Conservation (phyloP, 2,797 vertebrate species). For the Pseudotriccus pelzelni region DNA sequence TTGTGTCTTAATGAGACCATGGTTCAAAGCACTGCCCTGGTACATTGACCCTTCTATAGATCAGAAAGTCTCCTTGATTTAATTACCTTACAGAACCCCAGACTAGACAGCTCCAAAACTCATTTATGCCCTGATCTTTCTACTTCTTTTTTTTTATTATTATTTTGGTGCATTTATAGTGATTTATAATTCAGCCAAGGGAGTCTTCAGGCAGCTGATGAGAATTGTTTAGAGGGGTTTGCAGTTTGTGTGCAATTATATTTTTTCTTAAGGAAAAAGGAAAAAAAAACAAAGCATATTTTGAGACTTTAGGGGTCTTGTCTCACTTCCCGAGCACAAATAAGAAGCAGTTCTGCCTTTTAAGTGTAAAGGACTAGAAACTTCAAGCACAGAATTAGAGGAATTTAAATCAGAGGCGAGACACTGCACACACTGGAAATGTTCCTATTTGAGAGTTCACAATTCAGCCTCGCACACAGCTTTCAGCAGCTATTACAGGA, state of each 20-base stretch:
- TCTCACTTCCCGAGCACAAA: not conserved
- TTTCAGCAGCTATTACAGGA: not conserved
- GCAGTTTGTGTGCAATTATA: not conserved
- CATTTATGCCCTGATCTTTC: not conserved
- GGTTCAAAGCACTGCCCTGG: constrained; percentile 42
- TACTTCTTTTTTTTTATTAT: not conserved
- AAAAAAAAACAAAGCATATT: not conserved
- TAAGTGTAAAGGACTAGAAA: not conserved
- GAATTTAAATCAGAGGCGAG: not conserved
- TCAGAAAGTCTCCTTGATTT: constrained; percentile 31
- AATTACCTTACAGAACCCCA: constrained; percentile 36
- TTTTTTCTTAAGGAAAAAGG: not conserved
- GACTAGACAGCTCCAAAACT: constrained; percentile 49
- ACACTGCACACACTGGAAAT: not conserved
- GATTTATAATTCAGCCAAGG: not conserved
- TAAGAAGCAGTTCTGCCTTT: not conserved
- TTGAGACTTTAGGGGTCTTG: not conserved
- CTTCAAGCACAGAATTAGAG: not conserved
- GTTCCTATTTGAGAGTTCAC: not conserved
- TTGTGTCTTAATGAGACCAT: constrained; percentile 16
- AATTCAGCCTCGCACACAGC: not conserved
- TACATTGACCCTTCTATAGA: constrained; percentile 44
- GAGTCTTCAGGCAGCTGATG: not conserved
- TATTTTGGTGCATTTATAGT: not conserved
- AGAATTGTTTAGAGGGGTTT: not conserved